Conservation (phyloP, 2,113 vertebrate genomes). For the Gyps fulvus region DNA sequence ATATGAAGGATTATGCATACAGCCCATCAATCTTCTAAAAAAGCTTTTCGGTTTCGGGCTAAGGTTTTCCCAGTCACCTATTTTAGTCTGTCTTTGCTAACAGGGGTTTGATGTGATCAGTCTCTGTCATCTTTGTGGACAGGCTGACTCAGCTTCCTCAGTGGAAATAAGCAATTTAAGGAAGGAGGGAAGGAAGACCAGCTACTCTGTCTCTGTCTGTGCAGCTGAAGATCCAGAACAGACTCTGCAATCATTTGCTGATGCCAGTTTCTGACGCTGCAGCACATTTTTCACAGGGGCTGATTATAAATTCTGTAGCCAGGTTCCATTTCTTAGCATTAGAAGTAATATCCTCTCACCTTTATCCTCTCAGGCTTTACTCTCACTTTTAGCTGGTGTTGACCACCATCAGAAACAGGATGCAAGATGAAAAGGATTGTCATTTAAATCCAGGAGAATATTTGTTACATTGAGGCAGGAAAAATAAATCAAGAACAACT, state of each 20-base stretch:
- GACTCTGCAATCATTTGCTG: neutral
- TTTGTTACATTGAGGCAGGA: neutral
- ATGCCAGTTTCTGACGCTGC: neutral
- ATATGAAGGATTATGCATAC: neutral
- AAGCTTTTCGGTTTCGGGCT: neutral
- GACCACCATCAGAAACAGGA: neutral
- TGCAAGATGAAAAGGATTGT: neutral
- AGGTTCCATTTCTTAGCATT: neutral
- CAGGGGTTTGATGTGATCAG: neutral
- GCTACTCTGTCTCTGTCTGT: neutral
- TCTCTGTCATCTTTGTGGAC: neutral
- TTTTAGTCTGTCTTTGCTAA: neutral
- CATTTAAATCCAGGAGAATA: neutral
- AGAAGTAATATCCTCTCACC: neutral
- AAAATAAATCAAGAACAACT: neutral
- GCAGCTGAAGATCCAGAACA: neutral
- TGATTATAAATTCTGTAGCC: neutral
- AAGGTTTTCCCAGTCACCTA: neutral
- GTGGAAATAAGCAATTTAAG: neutral
- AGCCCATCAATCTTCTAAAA: neutral
- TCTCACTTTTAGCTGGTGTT: neutral
- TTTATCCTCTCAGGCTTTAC: neutral
- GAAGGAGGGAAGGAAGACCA: neutral
- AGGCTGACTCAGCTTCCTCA: neutral
- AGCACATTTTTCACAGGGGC: neutral